These are phyloP conservation scores for Bombus cullumanus DNA, from an alignment of 1,140 invertebrate genomes.

Conservation along the genomic window DNA sequence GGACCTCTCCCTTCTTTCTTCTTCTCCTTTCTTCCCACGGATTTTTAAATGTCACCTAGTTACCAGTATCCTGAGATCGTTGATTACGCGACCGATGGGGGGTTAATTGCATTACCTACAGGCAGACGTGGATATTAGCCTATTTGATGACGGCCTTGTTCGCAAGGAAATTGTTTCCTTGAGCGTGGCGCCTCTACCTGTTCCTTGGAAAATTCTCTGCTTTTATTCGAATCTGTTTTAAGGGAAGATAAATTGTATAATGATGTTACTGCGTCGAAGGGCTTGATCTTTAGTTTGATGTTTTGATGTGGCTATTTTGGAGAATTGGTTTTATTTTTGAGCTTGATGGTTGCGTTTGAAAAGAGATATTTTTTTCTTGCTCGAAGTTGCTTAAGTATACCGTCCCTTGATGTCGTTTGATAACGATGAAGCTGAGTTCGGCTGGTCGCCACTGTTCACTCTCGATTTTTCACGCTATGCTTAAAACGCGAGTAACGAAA, in stretches of 20 bases:
- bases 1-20: constrained; percentile 54
- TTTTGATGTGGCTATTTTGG: not conserved
- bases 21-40: not conserved
- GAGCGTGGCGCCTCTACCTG: too few relatives aligned
- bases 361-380: not conserved
- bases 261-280: accelerated
- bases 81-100: not conserved
- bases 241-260: not conserved
- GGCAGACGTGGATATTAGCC: not conserved
- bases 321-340: not conserved
- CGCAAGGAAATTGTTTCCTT: not conserved
- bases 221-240: not conserved
- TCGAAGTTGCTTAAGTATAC: not conserved
- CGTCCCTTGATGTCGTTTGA: not conserved
- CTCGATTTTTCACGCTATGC: constrained; percentile 27
- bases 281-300: not conserved
- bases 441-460: not conserved
- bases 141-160: not conserved
- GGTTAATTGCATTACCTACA: not conserved
- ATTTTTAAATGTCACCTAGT: constrained; percentile 45
- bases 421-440: not conserved
- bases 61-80: constrained; percentile 3
- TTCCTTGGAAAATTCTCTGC: not conserved
- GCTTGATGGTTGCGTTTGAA: not conserved
- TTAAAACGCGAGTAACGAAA: constrained; percentile 60